These are phyloP conservation scores for Heliconius sara DNA, from an alignment of 2,888 invertebrate species.

Conservation along the genomic window DNA sequence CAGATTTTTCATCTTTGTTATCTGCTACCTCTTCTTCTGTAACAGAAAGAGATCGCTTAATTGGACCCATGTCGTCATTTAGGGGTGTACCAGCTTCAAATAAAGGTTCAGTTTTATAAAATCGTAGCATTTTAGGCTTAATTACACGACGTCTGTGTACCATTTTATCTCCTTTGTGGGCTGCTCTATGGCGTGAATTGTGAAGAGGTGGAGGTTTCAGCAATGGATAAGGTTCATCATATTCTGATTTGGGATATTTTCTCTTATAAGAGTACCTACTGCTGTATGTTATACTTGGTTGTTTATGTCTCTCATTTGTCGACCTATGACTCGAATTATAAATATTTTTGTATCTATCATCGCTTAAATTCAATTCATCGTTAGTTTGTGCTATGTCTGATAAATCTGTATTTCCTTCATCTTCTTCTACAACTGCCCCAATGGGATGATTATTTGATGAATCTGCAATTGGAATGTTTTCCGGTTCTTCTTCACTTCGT, in stretches of 20 bases:
- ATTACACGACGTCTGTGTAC: constrained; percentile 64
- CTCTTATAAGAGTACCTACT: constrained; percentile 64
- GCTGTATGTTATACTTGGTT: constrained; percentile 62
- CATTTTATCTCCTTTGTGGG: constrained; percentile 59
- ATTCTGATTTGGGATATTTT: constrained; percentile 67
- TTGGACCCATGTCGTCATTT: constrained; percentile 59
- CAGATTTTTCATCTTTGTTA: constrained; percentile 46
- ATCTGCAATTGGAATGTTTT: constrained; percentile 75
- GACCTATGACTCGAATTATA: constrained; percentile 57
- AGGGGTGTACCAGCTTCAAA: constrained; percentile 65
- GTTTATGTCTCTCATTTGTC: constrained; percentile 62
- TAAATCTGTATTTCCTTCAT: constrained; percentile 62
- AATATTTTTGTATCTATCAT: constrained; percentile 62
- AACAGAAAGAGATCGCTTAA: constrained; percentile 64
- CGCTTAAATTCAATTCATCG: constrained; percentile 61
- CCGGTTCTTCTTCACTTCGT: constrained; percentile 79
- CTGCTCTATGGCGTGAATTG: constrained; percentile 57
- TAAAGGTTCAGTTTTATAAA: constrained; percentile 69
- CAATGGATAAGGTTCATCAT: constrained; percentile 73
- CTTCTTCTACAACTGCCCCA: constrained; percentile 79
- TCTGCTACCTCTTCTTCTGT: constrained; percentile 63
- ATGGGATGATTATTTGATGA: constrained; percentile 75
- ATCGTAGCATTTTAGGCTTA: constrained; percentile 65
- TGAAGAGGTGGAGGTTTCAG: constrained; percentile 75
- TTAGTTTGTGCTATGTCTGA: constrained; percentile 62